Evolutionary conservation across 2,113 vertebrate genomes (phyloP).

Genomic region (Xenotilapia longispinis): DNA sequence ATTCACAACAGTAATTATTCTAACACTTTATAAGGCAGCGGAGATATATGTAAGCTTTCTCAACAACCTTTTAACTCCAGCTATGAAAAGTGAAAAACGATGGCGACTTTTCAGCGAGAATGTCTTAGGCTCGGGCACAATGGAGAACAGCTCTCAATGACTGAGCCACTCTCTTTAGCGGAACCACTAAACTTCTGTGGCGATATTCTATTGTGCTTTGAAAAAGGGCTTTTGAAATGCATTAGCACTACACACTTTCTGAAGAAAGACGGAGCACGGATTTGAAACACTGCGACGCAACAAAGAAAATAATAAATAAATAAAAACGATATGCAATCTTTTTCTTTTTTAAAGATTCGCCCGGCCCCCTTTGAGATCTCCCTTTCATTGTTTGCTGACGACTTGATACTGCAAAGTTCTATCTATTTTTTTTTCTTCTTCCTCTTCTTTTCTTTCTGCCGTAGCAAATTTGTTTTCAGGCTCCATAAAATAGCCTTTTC

Average conservation of each 20-base stretch:
- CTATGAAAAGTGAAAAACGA: slow-evolving; percentile 39
- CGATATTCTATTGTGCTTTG: slow-evolving; percentile 66
- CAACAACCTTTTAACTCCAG: slow-evolving; percentile 45
- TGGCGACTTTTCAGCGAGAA: slow-evolving; percentile 27
- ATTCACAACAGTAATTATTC: slow-evolving; percentile 44
- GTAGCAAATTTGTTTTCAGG: slow-evolving; percentile 73
- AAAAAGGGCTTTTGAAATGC: slow-evolving; percentile 70
- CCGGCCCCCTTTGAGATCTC: slow-evolving; percentile 50
- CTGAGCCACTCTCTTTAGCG: slow-evolving; percentile 62
- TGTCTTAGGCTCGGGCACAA: slow-evolving; percentile 48
- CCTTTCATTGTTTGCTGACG: slow-evolving; percentile 64
- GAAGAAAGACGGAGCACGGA: slow-evolving; percentile 70
- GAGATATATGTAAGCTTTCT: slow-evolving; percentile 45
- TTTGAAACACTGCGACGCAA: slow-evolving; percentile 62
- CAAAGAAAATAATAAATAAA: slow-evolving; percentile 48
- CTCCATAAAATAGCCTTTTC: slow-evolving; percentile 77
- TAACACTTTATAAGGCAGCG: slow-evolving; percentile 15
- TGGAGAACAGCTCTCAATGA: slow-evolving; percentile 38
- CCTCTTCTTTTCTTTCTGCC: slow-evolving; percentile 56
- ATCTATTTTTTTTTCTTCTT: slow-evolving; percentile 35
- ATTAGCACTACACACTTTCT: slow-evolving; percentile 66
- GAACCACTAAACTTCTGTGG: slow-evolving; percentile 67
- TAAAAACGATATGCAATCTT: slow-evolving; percentile 58
- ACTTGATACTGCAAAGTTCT: slow-evolving; percentile 69
- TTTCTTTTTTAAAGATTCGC: slow-evolving; percentile 41